Percentiles rank a stretch among this genome's conserved stretches.
These are phyloP conservation scores for Xanthorhoe spadicearia DNA, from an alignment of 2,888 invertebrate species.

Conservation along the genomic window DNA sequence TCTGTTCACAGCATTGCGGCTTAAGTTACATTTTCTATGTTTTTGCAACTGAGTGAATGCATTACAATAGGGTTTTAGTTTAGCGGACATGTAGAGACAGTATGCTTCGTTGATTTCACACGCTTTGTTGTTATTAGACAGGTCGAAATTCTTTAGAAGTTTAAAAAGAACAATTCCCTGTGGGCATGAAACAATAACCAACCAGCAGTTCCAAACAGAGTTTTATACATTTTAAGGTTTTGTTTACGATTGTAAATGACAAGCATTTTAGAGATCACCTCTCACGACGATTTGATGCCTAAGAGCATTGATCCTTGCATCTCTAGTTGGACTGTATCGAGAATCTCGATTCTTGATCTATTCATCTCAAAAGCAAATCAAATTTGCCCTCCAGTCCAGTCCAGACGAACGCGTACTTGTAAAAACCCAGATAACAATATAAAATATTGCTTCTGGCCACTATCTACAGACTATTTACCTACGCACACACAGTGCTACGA, in stretches of 20 bases:
- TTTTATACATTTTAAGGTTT: background rate
- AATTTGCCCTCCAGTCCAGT: background rate
- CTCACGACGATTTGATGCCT: background rate
- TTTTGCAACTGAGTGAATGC: conserved; percentile 51
- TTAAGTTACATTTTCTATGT: conserved; percentile 51
- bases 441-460: background rate
- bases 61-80: conserved; percentile 47
- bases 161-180: background rate
- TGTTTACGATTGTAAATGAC: background rate
- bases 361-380: background rate
- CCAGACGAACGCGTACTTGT: background rate
- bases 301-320: background rate
- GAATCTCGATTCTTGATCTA: no score
- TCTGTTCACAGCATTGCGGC: conserved; percentile 31
- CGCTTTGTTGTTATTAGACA: background rate
- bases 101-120: conserved; percentile 21
- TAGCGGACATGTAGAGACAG: conserved; percentile 23
- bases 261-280: background rate
- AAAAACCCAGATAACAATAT: background rate
- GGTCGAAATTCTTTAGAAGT: background rate
- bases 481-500: background rate
- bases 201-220: background rate
- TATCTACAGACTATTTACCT: background rate
- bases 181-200: background rate
- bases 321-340: background rate